phyloP scores from a whole-genome alignment of 2,797 vertebrate species.

The Pseudochirops corinnae region DNA sequence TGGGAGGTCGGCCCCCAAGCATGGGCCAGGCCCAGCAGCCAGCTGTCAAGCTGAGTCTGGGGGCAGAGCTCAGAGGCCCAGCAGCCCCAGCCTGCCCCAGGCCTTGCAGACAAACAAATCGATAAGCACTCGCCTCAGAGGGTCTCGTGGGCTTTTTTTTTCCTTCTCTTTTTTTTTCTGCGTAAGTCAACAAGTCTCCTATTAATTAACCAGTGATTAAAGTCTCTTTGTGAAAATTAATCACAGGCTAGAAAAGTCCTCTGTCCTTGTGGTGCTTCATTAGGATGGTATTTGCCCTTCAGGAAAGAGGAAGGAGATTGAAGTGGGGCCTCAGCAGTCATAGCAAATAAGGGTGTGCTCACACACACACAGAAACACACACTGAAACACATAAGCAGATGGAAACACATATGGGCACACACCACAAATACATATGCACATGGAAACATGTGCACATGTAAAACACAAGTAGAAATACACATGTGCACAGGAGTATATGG shows the following conservation, averaged over 20 bases:
- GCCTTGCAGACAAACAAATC: not conserved
- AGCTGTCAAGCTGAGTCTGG: not conserved
- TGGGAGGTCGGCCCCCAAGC: not conserved
- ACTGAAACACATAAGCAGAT: not conserved
- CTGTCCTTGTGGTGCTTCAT: slow-evolving; percentile 88
- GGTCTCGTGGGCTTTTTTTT: not conserved
- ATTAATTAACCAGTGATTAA: slow-evolving; percentile 95
- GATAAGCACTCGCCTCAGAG: not conserved
- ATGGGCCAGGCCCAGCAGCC: not conserved
- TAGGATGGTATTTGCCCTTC: slow-evolving; percentile 86
- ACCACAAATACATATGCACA: not conserved
- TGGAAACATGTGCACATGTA: too few relatives aligned
- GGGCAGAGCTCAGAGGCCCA: not conserved
- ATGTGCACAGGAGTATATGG: too few relatives aligned
- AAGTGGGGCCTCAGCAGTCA: not conserved
- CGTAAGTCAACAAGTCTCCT: slow-evolving; percentile 90
- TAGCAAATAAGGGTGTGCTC: not conserved
- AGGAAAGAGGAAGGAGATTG: slow-evolving; percentile 77
- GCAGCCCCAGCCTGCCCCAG: not conserved
- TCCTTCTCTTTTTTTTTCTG: slow-evolving; percentile 79
- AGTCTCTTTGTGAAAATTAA: slow-evolving; percentile 91
- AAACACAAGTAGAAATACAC: too few relatives aligned
- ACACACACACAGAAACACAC: too few relatives aligned
- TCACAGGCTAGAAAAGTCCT: slow-evolving; percentile 89
- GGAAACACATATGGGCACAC: too few relatives aligned